These are phyloP conservation scores for Crotalus adamanteus DNA, from an alignment of 2,797 vertebrate species.

Conservation along the genomic window DNA sequence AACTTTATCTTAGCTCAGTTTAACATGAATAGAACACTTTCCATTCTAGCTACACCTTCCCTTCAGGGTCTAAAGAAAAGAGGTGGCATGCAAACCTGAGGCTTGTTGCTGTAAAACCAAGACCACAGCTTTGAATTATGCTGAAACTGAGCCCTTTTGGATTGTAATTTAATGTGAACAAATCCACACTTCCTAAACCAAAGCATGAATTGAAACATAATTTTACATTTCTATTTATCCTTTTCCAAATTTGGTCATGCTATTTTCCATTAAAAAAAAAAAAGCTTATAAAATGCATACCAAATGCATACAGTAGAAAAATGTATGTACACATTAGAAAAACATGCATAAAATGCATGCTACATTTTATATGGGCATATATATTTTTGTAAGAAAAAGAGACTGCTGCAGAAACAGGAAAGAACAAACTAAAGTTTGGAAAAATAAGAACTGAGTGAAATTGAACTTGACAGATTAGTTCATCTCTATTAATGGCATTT, in stretches of 20 bases:
- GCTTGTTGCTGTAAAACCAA: not conserved
- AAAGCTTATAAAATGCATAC: not conserved
- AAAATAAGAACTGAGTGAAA: not conserved
- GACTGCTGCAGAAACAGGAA: not conserved
- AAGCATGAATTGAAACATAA: not conserved
- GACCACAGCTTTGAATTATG: not conserved
- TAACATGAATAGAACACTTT: not conserved
- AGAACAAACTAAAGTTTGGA: not conserved
- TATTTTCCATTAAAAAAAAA: not conserved
- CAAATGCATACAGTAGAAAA: not conserved
- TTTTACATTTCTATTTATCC: not conserved
- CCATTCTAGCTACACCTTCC: not conserved
- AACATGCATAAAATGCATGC: not conserved
- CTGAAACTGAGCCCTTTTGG: not conserved
- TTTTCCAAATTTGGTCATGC: not conserved
- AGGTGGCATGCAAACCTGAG: not conserved
- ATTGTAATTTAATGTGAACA: not conserved
- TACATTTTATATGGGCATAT: not conserved
- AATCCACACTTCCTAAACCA: not conserved
- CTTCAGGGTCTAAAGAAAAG: not conserved
- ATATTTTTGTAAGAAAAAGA: not conserved
- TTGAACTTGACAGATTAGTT: slow-evolving; percentile 23
- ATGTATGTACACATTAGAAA: not conserved
- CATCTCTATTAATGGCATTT: accelerated
- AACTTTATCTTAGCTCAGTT: not conserved